Percentiles rank a stretch among this genome's conserved stretches.
Evolutionary conservation across 2,113 vertebrate species (phyloP).

Genomic region (Romanogobio albipinnatus): DNA sequence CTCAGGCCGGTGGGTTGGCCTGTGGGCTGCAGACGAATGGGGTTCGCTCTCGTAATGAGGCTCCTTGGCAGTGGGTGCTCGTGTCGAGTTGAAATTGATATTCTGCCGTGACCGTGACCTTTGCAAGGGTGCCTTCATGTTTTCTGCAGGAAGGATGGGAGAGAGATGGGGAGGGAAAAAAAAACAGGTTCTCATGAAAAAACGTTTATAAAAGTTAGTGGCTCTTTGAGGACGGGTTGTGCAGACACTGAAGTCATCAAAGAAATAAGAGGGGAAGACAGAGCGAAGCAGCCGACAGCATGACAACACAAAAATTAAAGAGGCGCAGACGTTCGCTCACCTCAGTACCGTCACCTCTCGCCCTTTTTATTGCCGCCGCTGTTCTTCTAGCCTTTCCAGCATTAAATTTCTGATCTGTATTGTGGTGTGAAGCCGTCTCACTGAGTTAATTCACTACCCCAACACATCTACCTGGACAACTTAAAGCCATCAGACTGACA

Average conservation of each 20-base stretch:
- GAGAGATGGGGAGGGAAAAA: conserved; percentile 58
- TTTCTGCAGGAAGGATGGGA: conserved; percentile 79
- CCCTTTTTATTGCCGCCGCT: conserved; percentile 5
- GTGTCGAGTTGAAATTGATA: conserved; percentile 77
- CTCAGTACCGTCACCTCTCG: background rate
- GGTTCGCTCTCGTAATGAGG: conserved; percentile 81
- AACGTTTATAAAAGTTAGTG: conserved; percentile 59
- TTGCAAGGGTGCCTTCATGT: conserved; percentile 86
- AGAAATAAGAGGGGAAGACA: conserved; percentile 55
- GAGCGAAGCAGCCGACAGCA: conserved; percentile 54
- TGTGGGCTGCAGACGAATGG: conserved; percentile 71
- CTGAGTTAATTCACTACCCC: conserved; percentile 60
- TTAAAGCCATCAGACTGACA: conserved; percentile 47
- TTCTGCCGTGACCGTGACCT: conserved; percentile 83
- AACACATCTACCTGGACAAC: conserved; percentile 62
- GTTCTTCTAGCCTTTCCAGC: conserved; percentile 1
- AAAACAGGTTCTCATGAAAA: conserved; percentile 54
- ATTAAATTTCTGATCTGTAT: conserved; percentile 17
- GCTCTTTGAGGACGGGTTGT: conserved; percentile 50
- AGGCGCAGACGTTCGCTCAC: background rate
- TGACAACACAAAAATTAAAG: conserved; percentile 51
- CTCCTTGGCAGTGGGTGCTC: conserved; percentile 82
- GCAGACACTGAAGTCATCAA: conserved; percentile 48
- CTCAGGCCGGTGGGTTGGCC: conserved; percentile 66
- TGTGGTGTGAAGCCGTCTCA: conserved; percentile 55